Evolutionary conservation across 2,113 vertebrate species (phyloP), one percentile per base, ranked within the genome.

Genomic region (Gallinago jamesoni): DNA sequence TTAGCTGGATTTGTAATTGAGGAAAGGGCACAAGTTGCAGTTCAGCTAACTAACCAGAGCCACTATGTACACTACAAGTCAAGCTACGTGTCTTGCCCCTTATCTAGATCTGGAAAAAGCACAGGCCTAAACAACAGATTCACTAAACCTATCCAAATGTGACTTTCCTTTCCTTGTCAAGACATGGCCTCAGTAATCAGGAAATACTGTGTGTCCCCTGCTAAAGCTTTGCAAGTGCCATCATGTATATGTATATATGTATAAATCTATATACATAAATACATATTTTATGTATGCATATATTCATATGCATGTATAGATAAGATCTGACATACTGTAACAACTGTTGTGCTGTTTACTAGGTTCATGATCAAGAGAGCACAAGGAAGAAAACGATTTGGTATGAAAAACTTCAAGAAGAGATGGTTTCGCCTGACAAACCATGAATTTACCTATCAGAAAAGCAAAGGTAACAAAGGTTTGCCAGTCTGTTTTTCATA

Each of bases 361-460:
- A 99, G 99, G 95, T 99, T 99, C 95, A 99, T 99, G 99, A 99
- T 99, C 79, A 99, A 99, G 97, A 97, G 99, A 96, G 99, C 99
- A 3, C 99, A 99, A 89, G 99, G 99, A 59, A 99, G 99, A 76
- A 99, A 99, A 75, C 98, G 99, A 19, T 99, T 99, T 79, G 99
- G 99, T 43, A 99, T 99, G 98, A 99, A 99, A 97, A 99, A 99
- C 96, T 99, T 99, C 96, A 99, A 99, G 98, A 99, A 99, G 95
- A 98, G 99, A 84, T 99, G 99, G 99, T 99, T 99, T 97, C 99
- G 99, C 56, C 98, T 99, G 91, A 99, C 99, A 56, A 99, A 99
- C 95, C 99, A 99, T 11, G 99, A 99, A 94, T 99, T 99, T 87
- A 99, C 99, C 45, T 99, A 99, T 96, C 99, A 99, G 96, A 99